phyloP scores from a whole-genome alignment of 2,113 vertebrate species.

The Entosphenus tridentatus region DNA sequence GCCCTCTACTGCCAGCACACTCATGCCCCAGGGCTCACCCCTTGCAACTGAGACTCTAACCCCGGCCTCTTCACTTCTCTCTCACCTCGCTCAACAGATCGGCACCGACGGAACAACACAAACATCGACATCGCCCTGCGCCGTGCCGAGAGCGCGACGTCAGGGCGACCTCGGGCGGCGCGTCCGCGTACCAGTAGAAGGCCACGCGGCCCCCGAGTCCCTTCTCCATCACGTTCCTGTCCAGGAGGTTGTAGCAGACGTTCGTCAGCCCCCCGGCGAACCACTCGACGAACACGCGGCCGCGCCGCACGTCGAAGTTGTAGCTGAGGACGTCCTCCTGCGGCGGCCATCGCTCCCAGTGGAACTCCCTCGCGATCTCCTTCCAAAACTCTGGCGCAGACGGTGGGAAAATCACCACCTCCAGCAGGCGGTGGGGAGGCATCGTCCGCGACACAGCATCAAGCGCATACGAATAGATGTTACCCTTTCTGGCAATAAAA shows the following conservation, averaged over 20 bases:
- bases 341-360: constrained; percentile 49
- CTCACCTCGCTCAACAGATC: no score
- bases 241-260: constrained; percentile 83
- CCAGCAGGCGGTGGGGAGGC: no score
- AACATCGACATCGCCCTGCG: no score
- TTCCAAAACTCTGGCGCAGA: constrained; percentile 58
- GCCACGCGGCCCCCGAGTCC: constrained; percentile 68
- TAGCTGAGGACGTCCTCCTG: constrained; percentile 48
- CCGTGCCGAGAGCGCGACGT: background rate
- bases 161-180: background rate
- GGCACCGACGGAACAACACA: no score
- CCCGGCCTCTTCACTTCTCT: no score
- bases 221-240: constrained; percentile 55
- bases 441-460: no score
- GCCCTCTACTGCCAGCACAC: no score
- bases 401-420: background rate
- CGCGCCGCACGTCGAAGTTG: constrained; percentile 85
- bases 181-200: constrained; percentile 55
- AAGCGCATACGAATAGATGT: background rate
- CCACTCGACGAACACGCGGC: constrained; percentile 61
- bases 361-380: constrained; percentile 59
- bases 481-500: background rate
- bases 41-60: no score
- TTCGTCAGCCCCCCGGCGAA: constrained; percentile 91
- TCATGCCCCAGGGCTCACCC: no score